phyloP scores from a whole-genome alignment of 2,113 vertebrate species.

The Rhinoderma darwinii region DNA sequence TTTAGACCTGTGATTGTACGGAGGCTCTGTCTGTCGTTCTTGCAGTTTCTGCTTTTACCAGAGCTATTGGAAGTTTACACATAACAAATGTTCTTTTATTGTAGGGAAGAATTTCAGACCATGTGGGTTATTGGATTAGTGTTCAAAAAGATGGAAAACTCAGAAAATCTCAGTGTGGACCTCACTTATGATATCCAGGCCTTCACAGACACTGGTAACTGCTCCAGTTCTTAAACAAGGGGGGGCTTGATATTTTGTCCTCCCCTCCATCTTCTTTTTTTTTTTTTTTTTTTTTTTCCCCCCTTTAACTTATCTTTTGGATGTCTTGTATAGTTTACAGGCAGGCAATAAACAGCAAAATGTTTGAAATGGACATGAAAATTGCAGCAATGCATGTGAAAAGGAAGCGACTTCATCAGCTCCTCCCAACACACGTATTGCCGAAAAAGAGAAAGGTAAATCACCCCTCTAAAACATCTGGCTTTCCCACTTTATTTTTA shows the following conservation, averaged over 20 bases:
- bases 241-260: neutral
- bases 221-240: neutral
- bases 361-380: constrained; percentile 90
- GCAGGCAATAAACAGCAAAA: constrained; percentile 88
- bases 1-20: neutral
- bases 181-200: constrained; percentile 87
- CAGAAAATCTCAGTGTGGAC: constrained; percentile 87
- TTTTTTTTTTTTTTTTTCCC: constrained; percentile 58
- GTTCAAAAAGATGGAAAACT: constrained; percentile 88
- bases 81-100: constrained; percentile 54
- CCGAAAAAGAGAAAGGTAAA: constrained; percentile 85
- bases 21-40: neutral
- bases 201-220: constrained; percentile 86
- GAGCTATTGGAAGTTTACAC: neutral
- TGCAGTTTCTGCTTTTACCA: too few relatives aligned
- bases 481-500: neutral
- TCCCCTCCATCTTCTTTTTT: neutral
- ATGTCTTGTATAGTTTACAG: constrained; percentile 81
- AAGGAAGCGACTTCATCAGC: constrained; percentile 83
- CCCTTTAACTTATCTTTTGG: neutral
- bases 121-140: constrained; percentile 92
- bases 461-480: neutral
- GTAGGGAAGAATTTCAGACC: constrained; percentile 84
- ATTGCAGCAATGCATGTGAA: constrained; percentile 87
- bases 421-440: constrained; percentile 82